Evolutionary conservation across 2,888 invertebrate genomes (phyloP), one percentile per base, ranked within the genome.

Genomic region (Agonopterix subpropinquella): DNA sequence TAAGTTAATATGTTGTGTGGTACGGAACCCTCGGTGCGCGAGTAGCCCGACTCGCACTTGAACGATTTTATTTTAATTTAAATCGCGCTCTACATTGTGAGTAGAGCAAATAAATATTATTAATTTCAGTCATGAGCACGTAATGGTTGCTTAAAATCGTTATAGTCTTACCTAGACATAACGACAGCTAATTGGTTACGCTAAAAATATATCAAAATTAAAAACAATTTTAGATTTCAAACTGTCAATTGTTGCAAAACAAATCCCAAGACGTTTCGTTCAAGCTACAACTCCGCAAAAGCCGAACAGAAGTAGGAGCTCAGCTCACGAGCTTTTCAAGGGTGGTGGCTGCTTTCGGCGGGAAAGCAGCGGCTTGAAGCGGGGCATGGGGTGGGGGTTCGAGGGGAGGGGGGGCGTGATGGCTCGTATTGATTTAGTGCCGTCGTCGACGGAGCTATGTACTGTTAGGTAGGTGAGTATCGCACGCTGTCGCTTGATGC

Each of bases 341-440:
- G 88, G 88, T 85, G 87, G 87, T 83, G 81, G 81, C 69, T 78
- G 82, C 87, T 87, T 87, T 86, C 85, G 86, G 85, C 85, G 85
- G 85, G 80, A 84, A 83, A 80, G 77, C 77, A 75, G 69, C 70
- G 72, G 81, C 77, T 78, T 78, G 74, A 73, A 72, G 70, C 67
- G 71, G 58, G 53, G 55, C 55, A 58, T 54, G 55, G 63, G 62
- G 64, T 61, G 59, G 62, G 67, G 65, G 62, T 58, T 58, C 64
- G 67, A 53, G 44, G 65, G 64, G 60, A 67, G 67, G 58, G 70
- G 73, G 78, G 80, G 81, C 71, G 82, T 86, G 89, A 89, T 87
- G 89, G 87, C 82, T 83, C 85, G 89, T 89, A 89, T 89, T 89
- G 89, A 89, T 89, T 89, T 89, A 89, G 88, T 89, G 89, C 89